These are phyloP conservation scores for Heliconius erato DNA, from an alignment of 2,888 invertebrate species.

Conservation along the genomic window DNA sequence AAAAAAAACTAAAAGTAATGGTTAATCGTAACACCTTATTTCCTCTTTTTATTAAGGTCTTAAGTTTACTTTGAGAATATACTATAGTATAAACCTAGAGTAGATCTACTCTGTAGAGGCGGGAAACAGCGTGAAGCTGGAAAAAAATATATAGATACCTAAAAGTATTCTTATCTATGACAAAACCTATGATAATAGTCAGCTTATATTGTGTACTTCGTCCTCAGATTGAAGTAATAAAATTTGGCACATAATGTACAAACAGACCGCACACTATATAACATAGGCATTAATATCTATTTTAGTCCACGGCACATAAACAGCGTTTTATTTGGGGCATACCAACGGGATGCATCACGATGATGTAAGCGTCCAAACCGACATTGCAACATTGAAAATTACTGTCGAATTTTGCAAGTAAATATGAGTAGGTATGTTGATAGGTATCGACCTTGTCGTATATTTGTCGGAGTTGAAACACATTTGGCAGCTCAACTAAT, in stretches of 20 bases:
- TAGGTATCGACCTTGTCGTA: conserved; percentile 51
- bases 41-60: neutral
- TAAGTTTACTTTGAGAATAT: neutral
- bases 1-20: too few species aligned
- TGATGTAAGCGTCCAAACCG: conserved; percentile 54
- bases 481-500: conserved; percentile 59
- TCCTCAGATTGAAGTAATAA: conserved; percentile 1
- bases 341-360: conserved; percentile 54
- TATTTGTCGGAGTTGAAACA: conserved; percentile 51
- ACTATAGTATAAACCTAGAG: too few species aligned
- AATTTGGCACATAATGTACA: conserved; percentile 28
- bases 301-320: conserved; percentile 52
- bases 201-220: neutral
- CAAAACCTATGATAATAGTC: neutral
- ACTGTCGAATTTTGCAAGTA: conserved; percentile 51
- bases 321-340: conserved; percentile 52
- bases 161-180: neutral
- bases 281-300: conserved; percentile 51
- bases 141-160: neutral
- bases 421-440: conserved; percentile 32
- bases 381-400: conserved; percentile 57
- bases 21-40: neutral
- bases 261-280: conserved; percentile 27
- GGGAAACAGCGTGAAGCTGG: too few species aligned
- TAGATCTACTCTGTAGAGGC: too few species aligned